Percentiles rank a stretch among this genome's conserved stretches.
Conservation (phyloP, 2,888 invertebrate species). For the Phania funesta region DNA sequence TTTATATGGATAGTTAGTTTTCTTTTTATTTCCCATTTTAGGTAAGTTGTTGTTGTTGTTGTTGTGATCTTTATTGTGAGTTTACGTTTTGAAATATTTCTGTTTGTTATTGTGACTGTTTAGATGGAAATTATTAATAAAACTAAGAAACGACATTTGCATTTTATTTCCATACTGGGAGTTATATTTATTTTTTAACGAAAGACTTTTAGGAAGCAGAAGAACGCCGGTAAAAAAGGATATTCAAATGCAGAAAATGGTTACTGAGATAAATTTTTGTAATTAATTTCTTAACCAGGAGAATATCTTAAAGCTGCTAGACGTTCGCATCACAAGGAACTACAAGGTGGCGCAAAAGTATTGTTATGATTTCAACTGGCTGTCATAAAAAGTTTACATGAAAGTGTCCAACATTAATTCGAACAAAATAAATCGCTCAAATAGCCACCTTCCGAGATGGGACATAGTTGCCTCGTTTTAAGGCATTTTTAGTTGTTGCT, state of each 20-base stretch:
- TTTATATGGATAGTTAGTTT: conserved; percentile 53
- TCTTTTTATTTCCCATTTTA: conserved; percentile 23
- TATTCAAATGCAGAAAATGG: background rate
- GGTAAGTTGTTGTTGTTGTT: conserved; percentile 17
- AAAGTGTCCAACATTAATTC: too few species aligned
- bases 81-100: conserved; percentile 18
- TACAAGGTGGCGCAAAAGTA: too few species aligned
- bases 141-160: conserved; percentile 20
- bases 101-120: background rate
- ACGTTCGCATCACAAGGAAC: too few species aligned
- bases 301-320: too few species aligned
- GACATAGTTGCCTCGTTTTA: too few species aligned
- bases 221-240: background rate
- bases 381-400: too few species aligned
- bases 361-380: too few species aligned
- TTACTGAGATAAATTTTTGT: background rate
- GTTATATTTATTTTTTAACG: background rate
- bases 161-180: too few species aligned
- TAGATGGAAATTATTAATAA: conserved; percentile 39
- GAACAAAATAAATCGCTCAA: too few species aligned
- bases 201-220: background rate
- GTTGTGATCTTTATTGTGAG: conserved; percentile 39
- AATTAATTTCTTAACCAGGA: too few species aligned
- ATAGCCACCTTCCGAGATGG: too few species aligned
- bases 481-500: too few species aligned